Evolutionary conservation across 2,113 vertebrate genomes (phyloP).

Genomic region (Sorex fumeus): DNA sequence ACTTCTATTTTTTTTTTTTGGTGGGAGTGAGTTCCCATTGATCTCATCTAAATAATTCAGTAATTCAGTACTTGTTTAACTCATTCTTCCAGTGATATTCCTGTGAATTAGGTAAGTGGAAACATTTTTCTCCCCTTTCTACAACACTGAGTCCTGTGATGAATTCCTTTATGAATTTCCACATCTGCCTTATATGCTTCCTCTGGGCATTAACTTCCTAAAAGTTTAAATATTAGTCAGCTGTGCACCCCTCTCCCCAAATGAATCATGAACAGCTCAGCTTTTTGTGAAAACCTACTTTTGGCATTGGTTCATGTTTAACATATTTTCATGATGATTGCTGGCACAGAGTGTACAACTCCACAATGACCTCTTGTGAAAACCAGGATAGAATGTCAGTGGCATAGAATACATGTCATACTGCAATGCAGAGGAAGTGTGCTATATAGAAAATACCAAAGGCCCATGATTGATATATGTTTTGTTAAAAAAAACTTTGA

Average conservation of each 20-base stretch:
- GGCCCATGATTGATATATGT: not conserved
- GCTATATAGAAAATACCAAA: conserved; percentile 26
- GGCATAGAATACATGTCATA: not conserved
- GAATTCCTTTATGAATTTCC: conserved; percentile 46
- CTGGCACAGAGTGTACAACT: not conserved
- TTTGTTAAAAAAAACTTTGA: not conserved
- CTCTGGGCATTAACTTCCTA: conserved; percentile 40
- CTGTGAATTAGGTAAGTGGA: conserved; percentile 37
- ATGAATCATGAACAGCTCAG: conserved; percentile 14
- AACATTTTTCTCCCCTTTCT: not conserved
- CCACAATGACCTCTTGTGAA: conserved; percentile 26
- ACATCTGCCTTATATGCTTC: conserved; percentile 44
- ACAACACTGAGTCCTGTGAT: not conserved
- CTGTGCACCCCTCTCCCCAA: not conserved
- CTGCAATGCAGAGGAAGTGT: conserved; percentile 1
- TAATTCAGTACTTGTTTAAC: not conserved
- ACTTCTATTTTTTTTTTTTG: not conserved
- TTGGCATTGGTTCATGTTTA: conserved; percentile 22
- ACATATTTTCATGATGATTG: conserved; percentile 63
- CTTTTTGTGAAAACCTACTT: conserved; percentile 47
- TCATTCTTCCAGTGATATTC: conserved; percentile 17
- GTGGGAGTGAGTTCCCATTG: not conserved
- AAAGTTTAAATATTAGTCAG: conserved; percentile 61
- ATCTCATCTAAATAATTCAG: not conserved
- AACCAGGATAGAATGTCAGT: not conserved